Conservation (phyloP, 2,113 vertebrate species). For the Trochalopteron elliotii region DNA sequence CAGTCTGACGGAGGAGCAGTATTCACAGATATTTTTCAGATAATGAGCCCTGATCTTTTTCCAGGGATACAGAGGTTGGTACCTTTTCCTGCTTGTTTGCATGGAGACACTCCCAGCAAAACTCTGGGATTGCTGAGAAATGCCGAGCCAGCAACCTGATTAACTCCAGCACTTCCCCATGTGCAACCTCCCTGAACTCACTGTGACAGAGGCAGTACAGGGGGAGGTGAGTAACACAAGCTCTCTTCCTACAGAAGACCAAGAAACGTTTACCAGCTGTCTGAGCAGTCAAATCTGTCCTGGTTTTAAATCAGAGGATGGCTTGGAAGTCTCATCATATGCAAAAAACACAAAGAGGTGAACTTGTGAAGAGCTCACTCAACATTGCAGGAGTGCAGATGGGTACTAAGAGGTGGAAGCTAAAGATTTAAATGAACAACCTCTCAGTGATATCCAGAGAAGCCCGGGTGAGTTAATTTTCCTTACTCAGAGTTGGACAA, state of each 20-base stretch:
- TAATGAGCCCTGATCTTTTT: not conserved
- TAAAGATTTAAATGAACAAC: not conserved
- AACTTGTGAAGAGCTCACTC: not conserved
- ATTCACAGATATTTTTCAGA: not conserved
- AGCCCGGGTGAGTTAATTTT: not conserved
- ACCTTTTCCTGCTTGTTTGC: not conserved
- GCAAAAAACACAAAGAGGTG: not conserved
- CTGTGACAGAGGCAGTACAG: not conserved
- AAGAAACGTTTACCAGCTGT: not conserved
- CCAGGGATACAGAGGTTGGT: not conserved
- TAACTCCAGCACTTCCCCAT: not conserved
- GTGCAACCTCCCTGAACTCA: not conserved
- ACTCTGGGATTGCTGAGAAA: accelerated
- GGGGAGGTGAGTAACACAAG: not conserved
- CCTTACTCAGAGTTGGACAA: not conserved
- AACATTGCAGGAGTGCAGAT: not conserved
- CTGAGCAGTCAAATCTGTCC: not conserved
- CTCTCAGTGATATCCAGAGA: not conserved
- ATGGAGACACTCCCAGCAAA: not conserved
- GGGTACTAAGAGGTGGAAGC: not conserved
- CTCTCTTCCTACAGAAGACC: not conserved
- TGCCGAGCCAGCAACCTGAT: not conserved
- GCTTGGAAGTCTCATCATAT: not conserved
- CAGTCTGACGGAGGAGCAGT: not conserved
- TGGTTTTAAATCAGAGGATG: not conserved